phyloP scores from a whole-genome alignment of 2,113 vertebrate genomes.

The Electrona antarctica region DNA sequence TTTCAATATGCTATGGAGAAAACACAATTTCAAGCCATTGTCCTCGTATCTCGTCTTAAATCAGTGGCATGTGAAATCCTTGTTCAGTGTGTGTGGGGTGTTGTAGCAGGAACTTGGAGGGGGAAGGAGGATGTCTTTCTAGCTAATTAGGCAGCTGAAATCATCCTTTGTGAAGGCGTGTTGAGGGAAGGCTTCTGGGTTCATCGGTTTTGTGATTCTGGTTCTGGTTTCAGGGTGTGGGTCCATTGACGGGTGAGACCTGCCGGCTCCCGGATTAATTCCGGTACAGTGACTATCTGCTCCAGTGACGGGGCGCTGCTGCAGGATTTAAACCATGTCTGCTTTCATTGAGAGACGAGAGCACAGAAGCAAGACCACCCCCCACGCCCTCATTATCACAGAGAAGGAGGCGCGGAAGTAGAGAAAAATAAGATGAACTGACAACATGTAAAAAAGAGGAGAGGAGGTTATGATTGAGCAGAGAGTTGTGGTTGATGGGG shows the following conservation, averaged over 20 bases:
- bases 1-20: conserved; percentile 69
- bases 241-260: conserved; percentile 59
- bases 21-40: conserved; percentile 51
- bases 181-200: conserved; percentile 59
- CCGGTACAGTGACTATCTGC: conserved; percentile 60
- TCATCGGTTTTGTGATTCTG: conserved; percentile 57
- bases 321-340: conserved; percentile 55
- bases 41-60: conserved; percentile 53
- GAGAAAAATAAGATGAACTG: not conserved
- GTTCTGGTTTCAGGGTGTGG: conserved; percentile 60
- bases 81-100: not conserved
- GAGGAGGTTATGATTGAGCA: too few relatives aligned
- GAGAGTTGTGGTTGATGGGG: not conserved
- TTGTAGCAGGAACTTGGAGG: conserved; percentile 49
- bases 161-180: conserved; percentile 64
- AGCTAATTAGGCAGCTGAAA: conserved; percentile 71
- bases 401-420: not conserved
- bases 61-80: conserved; percentile 68
- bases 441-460: too few relatives aligned
- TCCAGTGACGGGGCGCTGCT: conserved; percentile 37
- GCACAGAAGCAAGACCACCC: conserved; percentile 52
- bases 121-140: conserved; percentile 50
- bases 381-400: conserved; percentile 50
- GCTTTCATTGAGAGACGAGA: conserved; percentile 45
- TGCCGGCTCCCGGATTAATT: conserved; percentile 66